A percentile compares a stretch with the other conserved stretches of the same genome.
These are phyloP conservation scores for Spodoptera picta DNA, from an alignment of 2,888 invertebrate species.

Conservation along the genomic window DNA sequence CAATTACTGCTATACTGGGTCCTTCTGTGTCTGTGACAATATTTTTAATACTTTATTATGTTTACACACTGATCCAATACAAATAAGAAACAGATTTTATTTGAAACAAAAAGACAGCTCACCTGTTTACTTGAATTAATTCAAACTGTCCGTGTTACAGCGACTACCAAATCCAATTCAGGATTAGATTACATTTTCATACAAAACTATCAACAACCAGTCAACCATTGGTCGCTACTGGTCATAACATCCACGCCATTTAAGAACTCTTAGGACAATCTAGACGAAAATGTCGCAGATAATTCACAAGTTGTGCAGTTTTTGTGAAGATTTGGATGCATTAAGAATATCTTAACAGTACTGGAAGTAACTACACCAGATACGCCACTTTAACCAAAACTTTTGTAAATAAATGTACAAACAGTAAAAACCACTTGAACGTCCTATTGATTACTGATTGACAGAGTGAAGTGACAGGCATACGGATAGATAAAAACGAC, in stretches of 20 bases:
- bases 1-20: conserved; percentile 3
- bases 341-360: too few species aligned
- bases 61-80: conserved; percentile 27
- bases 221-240: conserved; percentile 41
- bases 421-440: too few species aligned
- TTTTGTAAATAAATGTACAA: too few species aligned
- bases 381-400: too few species aligned
- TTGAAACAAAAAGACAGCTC: conserved; percentile 13
- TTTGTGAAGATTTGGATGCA: too few species aligned
- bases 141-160: conserved; percentile 21
- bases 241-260: conserved; percentile 35
- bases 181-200: conserved; percentile 50
- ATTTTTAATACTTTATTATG: conserved; percentile 28
- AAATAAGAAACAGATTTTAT: conserved; percentile 7
- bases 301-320: not conserved
- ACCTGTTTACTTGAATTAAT: conserved; percentile 36
- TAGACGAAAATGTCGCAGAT: not conserved
- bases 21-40: conserved; percentile 6
- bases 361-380: too few species aligned
- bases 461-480: too few species aligned
- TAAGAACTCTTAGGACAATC: conserved; percentile 2
- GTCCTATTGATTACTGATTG: too few species aligned
- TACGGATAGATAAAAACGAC: too few species aligned
- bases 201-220: conserved; percentile 35
- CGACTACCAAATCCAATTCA: conserved; percentile 18